Evolutionary conservation across 2,113 vertebrate species (phyloP).

Genomic region (Xyrauchen texanus): DNA sequence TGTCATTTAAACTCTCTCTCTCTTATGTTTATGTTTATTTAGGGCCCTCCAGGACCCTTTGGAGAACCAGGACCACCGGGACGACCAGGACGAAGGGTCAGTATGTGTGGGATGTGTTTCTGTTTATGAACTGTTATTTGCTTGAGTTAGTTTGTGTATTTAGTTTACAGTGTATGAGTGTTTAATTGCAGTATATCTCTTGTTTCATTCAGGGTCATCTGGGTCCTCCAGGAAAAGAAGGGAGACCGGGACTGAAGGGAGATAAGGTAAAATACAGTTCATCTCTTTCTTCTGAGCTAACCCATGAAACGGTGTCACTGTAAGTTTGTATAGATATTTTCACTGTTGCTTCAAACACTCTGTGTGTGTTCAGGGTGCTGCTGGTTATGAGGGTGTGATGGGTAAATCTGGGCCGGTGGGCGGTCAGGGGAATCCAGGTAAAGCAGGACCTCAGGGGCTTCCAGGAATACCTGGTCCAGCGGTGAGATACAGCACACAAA

Average conservation of each 20-base stretch:
- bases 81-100: constrained; percentile 87
- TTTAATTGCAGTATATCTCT: not conserved
- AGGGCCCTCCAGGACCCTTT: constrained; percentile 91
- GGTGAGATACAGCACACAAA: constrained; percentile 70
- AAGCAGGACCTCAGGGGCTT: constrained; percentile 86
- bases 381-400: constrained; percentile 86
- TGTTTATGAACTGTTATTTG: not conserved
- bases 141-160: too few species aligned
- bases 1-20: not conserved
- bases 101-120: constrained; percentile 61
- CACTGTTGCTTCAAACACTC: not conserved
- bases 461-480: constrained; percentile 92
- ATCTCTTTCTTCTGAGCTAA: too few species aligned
- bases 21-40: too few species aligned
- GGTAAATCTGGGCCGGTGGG: constrained; percentile 93
- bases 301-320: too few species aligned
- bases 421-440: constrained; percentile 88
- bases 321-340: not conserved
- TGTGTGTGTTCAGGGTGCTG: constrained; percentile 77
- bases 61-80: constrained; percentile 91
- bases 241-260: constrained; percentile 90
- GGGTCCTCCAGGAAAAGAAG: constrained; percentile 88
- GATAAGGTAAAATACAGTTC: constrained; percentile 78
- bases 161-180: too few species aligned
- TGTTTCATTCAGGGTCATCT: constrained; percentile 82